Base-by-base conservation (phyloP, 1,140 invertebrate species). In the Pseudomyrmex gracilis region DNA sequence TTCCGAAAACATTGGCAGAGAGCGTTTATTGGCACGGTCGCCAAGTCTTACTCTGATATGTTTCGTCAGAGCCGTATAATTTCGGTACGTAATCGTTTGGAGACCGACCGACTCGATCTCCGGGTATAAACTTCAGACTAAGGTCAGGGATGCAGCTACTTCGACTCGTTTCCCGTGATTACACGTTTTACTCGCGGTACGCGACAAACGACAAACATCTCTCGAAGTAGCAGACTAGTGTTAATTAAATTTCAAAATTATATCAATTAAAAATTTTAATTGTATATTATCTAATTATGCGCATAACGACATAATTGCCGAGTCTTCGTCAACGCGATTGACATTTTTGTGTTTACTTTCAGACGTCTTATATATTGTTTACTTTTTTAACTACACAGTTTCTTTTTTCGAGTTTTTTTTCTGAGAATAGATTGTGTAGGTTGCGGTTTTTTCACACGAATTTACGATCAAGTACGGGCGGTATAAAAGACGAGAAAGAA, bases 31-130 rank as follows among this genome's bases (percentile, higher is more conserved):
- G 90, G 90, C 90, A 87, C 87, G 15, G 67, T 51, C 49, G 90
- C 90, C 89, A 90, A 91, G 66, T 90, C 82, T 90, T 89, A 85
- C 83, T 83, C 85, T 57, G 24, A 34, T 53, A 61, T 71, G 73
- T 91, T 91, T 89, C 90, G 85, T 90, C 90, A 90, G 89, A 77
- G 51, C 3, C 66, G 77, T 80, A 86, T 89, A 91, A 91, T 90
- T 90, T 87, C 78, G 78, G 76, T 58, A 34, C 70, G 71, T 73
- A 83, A 87, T 90, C 84, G 58, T 87, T 83, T 74, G n/a, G 58
- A 71, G 66, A 61, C 63, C 67, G 47, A 53, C 53, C 60, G 82
- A 9, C 63, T 55, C 63, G 70, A 80, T 73, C 78, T 82, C 17
- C 45, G 74, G 2, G 20, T 70, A 77, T 71, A 67, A 77, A 83